Conservation (phyloP, 2,113 vertebrate genomes). For the Picathartes gymnocephalus region DNA sequence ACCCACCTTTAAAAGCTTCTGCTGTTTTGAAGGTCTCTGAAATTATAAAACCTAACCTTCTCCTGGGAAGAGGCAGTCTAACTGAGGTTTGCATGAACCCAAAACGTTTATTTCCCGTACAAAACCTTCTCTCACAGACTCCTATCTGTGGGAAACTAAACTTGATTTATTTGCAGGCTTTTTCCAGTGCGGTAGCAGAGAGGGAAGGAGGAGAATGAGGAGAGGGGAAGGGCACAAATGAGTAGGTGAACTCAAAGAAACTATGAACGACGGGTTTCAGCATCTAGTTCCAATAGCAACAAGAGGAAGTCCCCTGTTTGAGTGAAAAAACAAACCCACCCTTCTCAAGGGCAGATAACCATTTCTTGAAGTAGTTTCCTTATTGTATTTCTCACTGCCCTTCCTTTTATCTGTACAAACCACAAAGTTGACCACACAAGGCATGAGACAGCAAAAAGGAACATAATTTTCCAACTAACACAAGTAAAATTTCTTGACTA, state of each 20-base stretch:
- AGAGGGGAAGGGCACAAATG: not conserved
- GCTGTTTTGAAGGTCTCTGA: not conserved
- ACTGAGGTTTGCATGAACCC: not conserved
- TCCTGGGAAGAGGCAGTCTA: not conserved
- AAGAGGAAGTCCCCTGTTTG: not conserved
- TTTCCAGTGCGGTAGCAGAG: not conserved
- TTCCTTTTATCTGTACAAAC: not conserved
- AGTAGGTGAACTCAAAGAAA: not conserved
- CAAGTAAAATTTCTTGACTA: not conserved
- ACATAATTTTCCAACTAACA: not conserved
- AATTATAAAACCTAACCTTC: not conserved
- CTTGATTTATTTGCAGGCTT: conserved; percentile 21
- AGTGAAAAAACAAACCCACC: not conserved
- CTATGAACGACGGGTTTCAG: not conserved
- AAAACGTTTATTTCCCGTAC: not conserved
- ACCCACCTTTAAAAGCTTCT: not conserved
- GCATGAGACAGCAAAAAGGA: not conserved
- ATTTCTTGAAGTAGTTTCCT: not conserved
- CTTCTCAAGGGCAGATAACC: not conserved
- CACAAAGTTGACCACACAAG: not conserved
- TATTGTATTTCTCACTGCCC: not conserved
- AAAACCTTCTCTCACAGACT: not conserved
- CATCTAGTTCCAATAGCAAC: not conserved
- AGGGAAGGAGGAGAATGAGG: not conserved
- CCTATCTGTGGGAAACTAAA: not conserved